Evolutionary conservation across 2,888 invertebrate species (phyloP).

Genomic region (Thereva unica): DNA sequence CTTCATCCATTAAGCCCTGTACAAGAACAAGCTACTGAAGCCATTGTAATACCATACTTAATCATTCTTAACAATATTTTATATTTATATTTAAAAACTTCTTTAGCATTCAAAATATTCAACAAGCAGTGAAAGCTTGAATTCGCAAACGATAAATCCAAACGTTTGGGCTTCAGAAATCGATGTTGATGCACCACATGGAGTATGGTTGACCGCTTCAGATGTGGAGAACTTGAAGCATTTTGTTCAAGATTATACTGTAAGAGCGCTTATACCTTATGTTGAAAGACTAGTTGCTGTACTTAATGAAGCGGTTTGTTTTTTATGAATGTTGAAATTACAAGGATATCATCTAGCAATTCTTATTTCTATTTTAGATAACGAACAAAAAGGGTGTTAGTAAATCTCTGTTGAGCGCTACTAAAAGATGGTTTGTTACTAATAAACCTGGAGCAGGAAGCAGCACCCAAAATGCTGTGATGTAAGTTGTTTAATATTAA

Average conservation of each 20-base stretch:
- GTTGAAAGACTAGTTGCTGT: constrained; percentile 85
- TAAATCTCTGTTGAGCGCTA: constrained; percentile 89
- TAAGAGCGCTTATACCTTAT: constrained; percentile 85
- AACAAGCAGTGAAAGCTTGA: constrained; percentile 65
- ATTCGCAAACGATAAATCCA: constrained; percentile 59
- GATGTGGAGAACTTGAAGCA: constrained; percentile 85
- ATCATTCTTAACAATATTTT: neutral
- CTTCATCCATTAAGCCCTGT: constrained; percentile 78
- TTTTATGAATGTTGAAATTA: neutral
- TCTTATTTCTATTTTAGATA: constrained; percentile 59
- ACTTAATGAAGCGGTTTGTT: constrained; percentile 73
- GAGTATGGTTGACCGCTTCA: constrained; percentile 73
- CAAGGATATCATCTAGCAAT: constrained; percentile 14
- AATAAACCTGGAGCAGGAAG: constrained; percentile 80
- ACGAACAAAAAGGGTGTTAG: constrained; percentile 91
- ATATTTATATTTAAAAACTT: constrained; percentile 22
- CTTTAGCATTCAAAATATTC: constrained; percentile 56
- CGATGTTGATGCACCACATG: constrained; percentile 65
- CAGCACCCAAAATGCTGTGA: constrained; percentile 73
- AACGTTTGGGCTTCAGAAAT: constrained; percentile 65
- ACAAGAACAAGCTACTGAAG: constrained; percentile 65
- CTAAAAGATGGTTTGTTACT: constrained; percentile 93
- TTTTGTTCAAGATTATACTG: constrained; percentile 85
- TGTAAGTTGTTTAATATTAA: constrained; percentile 65
- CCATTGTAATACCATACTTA: constrained; percentile 53